Conservation (phyloP, 2,797 vertebrate genomes). For the Meda fulgida region DNA sequence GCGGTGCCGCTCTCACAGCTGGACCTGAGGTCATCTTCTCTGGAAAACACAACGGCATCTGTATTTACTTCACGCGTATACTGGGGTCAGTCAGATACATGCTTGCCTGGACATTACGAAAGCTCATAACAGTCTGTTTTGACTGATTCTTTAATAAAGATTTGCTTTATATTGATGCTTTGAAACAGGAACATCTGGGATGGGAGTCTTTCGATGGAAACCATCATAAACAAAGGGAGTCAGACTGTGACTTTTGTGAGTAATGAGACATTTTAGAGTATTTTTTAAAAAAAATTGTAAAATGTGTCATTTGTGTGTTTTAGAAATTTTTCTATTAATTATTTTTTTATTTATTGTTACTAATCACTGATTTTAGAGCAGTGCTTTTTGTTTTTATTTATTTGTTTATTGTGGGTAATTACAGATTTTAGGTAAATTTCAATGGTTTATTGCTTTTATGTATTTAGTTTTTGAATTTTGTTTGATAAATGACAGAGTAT, state of each 20-base stretch:
- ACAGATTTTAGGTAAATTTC: background rate
- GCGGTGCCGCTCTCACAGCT: constrained; percentile 72
- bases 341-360: background rate
- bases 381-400: too few relatives aligned
- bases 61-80: constrained; percentile 93
- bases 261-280: constrained; percentile 48
- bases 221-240: constrained; percentile 85
- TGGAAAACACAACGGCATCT: constrained; percentile 95
- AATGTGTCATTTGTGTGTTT: background rate
- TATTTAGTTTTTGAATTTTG: background rate
- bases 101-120: background rate
- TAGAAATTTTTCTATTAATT: rapidly evolving
- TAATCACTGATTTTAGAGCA: background rate
- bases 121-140: background rate
- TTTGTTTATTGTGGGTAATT: background rate
- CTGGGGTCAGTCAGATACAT: constrained; percentile 83
- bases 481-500: too few relatives aligned
- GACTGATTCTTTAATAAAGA: background rate
- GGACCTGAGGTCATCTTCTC: constrained; percentile 95
- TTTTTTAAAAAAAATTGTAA: background rate
- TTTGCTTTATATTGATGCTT: background rate
- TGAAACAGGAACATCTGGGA: constrained; percentile 94
- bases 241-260: constrained; percentile 88
- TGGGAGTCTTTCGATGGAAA: constrained; percentile 90
- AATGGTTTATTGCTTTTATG: background rate